A percentile compares a stretch with the other conserved stretches of the same genome.
phyloP scores from a whole-genome alignment of 2,797 vertebrate genomes.

The Onychomys arenicola region DNA sequence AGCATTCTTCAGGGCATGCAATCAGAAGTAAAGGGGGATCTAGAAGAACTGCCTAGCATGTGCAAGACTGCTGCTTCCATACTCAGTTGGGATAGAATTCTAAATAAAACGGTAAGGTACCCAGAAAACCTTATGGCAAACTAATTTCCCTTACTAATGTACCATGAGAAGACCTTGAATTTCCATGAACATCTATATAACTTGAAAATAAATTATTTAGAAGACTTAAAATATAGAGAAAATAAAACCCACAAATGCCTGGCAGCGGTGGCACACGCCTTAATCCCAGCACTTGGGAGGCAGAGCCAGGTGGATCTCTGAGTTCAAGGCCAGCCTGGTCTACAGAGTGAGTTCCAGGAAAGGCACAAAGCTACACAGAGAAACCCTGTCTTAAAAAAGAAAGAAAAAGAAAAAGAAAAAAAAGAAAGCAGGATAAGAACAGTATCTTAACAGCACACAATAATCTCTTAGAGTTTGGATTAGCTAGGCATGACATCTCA shows the following conservation, averaged over 20 bases:
- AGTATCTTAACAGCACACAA: background rate
- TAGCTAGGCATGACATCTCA: background rate
- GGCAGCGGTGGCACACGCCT: no score
- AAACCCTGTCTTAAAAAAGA: no score
- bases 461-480: background rate
- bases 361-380: no score
- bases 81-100: background rate
- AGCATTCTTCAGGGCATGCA: background rate
- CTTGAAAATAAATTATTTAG: slow-evolving; percentile 14
- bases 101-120: background rate
- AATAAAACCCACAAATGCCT: background rate
- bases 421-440: background rate
- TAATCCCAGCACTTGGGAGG: no score
- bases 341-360: no score
- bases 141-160: background rate
- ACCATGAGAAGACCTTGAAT: background rate
- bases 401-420: no score
- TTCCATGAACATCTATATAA: background rate
- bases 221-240: slow-evolving; percentile 35
- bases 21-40: background rate
- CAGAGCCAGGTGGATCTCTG: no score
- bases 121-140: background rate
- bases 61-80: background rate
- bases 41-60: background rate
- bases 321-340: no score